These are phyloP conservation scores for Homalodisca vitripennis DNA, from an alignment of 1,140 invertebrate species.

Conservation along the genomic window DNA sequence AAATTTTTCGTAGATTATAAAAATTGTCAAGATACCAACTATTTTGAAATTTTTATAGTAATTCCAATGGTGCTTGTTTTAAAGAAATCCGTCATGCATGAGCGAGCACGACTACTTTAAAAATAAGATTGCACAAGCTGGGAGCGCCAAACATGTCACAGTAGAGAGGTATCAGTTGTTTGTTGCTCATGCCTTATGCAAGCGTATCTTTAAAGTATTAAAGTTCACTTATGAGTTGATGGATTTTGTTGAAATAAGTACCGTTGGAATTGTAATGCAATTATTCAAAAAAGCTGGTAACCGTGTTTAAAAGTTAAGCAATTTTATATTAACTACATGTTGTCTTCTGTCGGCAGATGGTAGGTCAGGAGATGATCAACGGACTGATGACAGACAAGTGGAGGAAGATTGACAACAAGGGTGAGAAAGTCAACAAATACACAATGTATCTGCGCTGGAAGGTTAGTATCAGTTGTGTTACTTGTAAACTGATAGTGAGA, in stretches of 20 bases:
- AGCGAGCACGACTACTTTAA: no score
- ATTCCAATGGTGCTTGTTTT: no score
- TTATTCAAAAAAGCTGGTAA: not conserved
- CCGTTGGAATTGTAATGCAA: not conserved
- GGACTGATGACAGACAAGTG: conserved; percentile 72
- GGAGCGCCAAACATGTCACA: no score
- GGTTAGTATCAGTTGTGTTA: conserved; percentile 47
- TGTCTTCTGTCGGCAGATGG: not conserved
- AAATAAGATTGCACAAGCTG: no score
- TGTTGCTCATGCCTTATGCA: not conserved
- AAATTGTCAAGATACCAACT: no score
- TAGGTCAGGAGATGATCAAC: conserved; percentile 61
- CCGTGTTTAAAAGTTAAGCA: no score
- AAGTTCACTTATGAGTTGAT: not conserved
- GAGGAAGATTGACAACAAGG: conserved; percentile 61
- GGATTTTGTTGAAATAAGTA: not conserved
- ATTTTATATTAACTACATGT: no score
- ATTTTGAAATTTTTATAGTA: no score
- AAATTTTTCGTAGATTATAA: no score
- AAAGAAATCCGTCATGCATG: no score
- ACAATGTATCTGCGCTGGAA: conserved; percentile 78
- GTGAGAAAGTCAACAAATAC: conserved; percentile 76
- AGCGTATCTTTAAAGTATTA: not conserved
- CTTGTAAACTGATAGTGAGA: no score
- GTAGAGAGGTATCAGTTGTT: not conserved